Evolutionary conservation across 2,888 invertebrate genomes (phyloP), one percentile per base, ranked within the genome.

Genomic region (Aphodius granarius): DNA sequence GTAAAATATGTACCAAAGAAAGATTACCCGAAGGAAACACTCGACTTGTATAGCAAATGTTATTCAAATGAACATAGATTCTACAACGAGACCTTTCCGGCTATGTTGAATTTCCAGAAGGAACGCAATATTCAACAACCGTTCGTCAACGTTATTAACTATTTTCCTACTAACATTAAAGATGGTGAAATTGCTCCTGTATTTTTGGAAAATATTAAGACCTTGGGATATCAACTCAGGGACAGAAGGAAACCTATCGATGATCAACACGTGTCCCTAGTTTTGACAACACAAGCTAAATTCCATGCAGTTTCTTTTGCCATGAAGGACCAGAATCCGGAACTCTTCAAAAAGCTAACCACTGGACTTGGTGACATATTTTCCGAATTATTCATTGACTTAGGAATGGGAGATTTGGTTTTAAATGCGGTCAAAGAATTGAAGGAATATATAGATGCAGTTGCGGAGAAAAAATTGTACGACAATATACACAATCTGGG

Each of bases 301-400:
- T 81, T 79, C 66, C 84, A 84, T 74, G 79, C 82, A 0, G 75
- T 83, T 22, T 83, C 83, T 0, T 83, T 80, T 73, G 83, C 81
- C 0, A 68, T 82, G 63, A 80, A 80, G 63, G 78, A 80, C 22
- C 78, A 80, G 70, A 71, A 80, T 17, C 78, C 78, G 0, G 78
- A 78, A 20, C 64, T 74, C 21, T 83, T 81, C 74, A 65, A 80
- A 15, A 70, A 78, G 21, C 66, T 83, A n/a, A 66, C 71, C 0
- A 66, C 68, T 5, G 71, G 72, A 9, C 23, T 78, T 22, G 65
- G 13, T n/a, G 72, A 77, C 19, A 17, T 78, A 15, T 66, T 71
- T 66, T 66, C 6, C 9, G 63, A 68, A 21, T 63, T 68, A 17
- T 68, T 70, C 21, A 63, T 63, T 0, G 16, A 19, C 5, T 22